These are phyloP conservation scores for Chrosomus eos DNA, from an alignment of 2,797 vertebrate genomes.

Conservation along the genomic window DNA sequence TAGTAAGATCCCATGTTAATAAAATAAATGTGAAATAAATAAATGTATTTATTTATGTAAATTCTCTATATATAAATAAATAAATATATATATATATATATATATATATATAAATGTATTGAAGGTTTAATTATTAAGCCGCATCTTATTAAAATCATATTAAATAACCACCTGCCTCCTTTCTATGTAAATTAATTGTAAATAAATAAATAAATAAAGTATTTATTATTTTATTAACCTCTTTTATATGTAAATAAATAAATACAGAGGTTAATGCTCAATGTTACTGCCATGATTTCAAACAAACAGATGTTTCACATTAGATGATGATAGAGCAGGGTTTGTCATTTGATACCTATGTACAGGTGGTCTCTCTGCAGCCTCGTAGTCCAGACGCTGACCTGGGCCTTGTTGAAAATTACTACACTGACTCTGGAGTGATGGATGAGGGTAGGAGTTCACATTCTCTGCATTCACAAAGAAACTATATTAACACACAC, in stretches of 20 bases:
- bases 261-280: neutral
- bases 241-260: neutral
- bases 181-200: neutral
- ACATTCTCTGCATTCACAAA: slow-evolving; percentile 72
- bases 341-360: slow-evolving; percentile 51
- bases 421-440: slow-evolving; percentile 72
- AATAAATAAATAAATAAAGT: neutral
- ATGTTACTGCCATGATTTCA: too few species aligned
- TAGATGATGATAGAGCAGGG: neutral
- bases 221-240: neutral
- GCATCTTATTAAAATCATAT: too few species aligned
- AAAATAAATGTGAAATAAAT: too few species aligned
- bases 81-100: too few species aligned
- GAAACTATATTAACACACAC: slow-evolving; percentile 26
- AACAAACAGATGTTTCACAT: slow-evolving; percentile 5
- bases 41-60: too few species aligned
- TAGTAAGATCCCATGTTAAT: too few species aligned
- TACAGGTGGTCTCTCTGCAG: slow-evolving; percentile 33
- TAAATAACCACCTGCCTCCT: too few species aligned
- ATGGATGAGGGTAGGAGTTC: slow-evolving; percentile 77
- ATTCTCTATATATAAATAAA: too few species aligned
- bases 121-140: too few species aligned
- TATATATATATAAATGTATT: too few species aligned
- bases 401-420: slow-evolving; percentile 38
- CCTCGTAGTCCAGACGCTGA: neutral